phyloP scores from a whole-genome alignment of 2,113 vertebrate genomes.

The Microtus montanus region DNA sequence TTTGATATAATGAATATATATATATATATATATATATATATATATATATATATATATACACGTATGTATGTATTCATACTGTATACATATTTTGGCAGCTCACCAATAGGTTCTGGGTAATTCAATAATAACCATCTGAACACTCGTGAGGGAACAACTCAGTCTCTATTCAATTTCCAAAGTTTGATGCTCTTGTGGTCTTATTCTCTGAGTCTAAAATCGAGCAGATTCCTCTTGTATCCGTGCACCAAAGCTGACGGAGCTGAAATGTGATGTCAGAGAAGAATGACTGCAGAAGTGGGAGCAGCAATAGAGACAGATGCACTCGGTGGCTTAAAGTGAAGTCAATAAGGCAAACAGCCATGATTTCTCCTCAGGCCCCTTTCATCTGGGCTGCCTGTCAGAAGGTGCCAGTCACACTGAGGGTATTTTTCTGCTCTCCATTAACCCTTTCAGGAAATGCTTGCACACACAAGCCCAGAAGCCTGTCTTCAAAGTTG shows the following conservation, averaged over 20 bases:
- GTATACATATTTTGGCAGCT: not conserved
- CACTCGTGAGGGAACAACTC: not conserved
- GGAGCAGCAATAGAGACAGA: not conserved
- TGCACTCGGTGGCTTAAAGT: no score
- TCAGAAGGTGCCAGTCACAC: not conserved
- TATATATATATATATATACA: no score
- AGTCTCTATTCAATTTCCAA: not conserved
- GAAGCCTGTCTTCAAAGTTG: not conserved
- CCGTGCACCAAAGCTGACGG: no score
- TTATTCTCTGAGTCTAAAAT: not conserved
- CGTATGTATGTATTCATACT: not conserved
- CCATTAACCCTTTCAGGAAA: not conserved
- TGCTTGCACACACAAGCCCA: no score
- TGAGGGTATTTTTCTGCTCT: not conserved
- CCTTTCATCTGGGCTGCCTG: not conserved
- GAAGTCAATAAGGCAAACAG: not conserved
- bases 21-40: no score
- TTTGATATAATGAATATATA: not conserved
- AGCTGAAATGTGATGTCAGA: not conserved
- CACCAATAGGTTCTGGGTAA: not conserved
- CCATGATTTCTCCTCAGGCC: not conserved
- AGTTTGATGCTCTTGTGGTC: rapidly evolving
- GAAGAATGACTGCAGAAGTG: not conserved
- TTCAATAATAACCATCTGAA: not conserved
- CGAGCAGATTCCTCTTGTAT: not conserved